phyloP scores from a whole-genome alignment of 1,140 invertebrate genomes.

The Apis mellifera region Amel_HAv3.1 CM009938.2:8575001-8575500 shows the following conservation, averaged over 20 bases:
- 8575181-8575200: conserved; percentile 15
- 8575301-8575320: conserved; percentile 68
- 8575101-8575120: conserved; percentile 64
- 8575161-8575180: not conserved
- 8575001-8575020: too few species aligned
- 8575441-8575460: conserved; percentile 3
- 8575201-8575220: not conserved
- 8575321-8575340: conserved; percentile 54
- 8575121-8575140: conserved; percentile 14
- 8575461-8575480: conserved; percentile 62
- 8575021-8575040: too few species aligned
- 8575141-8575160: not conserved
- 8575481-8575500: conserved; percentile 68
- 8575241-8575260: conserved; percentile 67
- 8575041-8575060: too few species aligned
- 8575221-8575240: conserved; percentile 69
- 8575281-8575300: conserved; percentile 41
- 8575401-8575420: too few species aligned
- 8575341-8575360: not conserved
- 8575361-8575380: not conserved
- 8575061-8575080: too few species aligned
- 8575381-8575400: not conserved
- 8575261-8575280: conserved; percentile 55
- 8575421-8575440: too few species aligned
- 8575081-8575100: conserved; percentile 60